These are phyloP conservation scores for Atherinomorus stipes DNA, from an alignment of 2,113 vertebrate species.

Conservation along the genomic window DNA sequence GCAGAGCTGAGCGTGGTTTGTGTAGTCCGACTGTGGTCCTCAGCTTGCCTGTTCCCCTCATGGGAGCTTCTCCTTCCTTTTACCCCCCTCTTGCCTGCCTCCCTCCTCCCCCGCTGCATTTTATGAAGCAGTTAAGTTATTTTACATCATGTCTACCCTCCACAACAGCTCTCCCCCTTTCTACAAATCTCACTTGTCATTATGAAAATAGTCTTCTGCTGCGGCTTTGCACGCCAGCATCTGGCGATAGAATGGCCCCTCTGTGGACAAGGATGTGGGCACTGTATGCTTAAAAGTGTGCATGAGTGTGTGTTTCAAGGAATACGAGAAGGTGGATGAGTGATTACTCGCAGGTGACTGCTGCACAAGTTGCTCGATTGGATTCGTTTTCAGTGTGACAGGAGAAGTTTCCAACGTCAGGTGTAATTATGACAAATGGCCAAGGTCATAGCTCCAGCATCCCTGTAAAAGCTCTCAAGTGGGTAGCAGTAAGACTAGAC, in stretches of 20 bases:
- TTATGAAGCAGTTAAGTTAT: slow-evolving; percentile 78
- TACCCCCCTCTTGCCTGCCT: background rate
- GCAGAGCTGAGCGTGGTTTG: slow-evolving; percentile 49
- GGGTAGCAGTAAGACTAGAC: background rate
- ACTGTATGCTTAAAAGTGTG: slow-evolving; percentile 9
- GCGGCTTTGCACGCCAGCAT: slow-evolving; percentile 68
- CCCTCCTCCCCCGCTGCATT: slow-evolving; percentile 36
- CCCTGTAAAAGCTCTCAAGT: slow-evolving; percentile 1
- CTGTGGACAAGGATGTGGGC: slow-evolving; percentile 48
- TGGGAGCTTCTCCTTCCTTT: slow-evolving; percentile 60
- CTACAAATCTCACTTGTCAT: slow-evolving; percentile 75
- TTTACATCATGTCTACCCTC: slow-evolving; percentile 77
- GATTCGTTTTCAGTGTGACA: slow-evolving; percentile 35
- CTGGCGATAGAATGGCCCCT: slow-evolving; percentile 66
- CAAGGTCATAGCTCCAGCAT: slow-evolving; percentile 34
- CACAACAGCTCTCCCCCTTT: slow-evolving; percentile 54
- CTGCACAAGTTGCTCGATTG: slow-evolving; percentile 25
- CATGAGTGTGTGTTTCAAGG: slow-evolving; percentile 38
- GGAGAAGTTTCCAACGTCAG: slow-evolving; percentile 48
- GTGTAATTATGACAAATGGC: slow-evolving; percentile 62
- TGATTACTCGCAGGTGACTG: slow-evolving; percentile 75
- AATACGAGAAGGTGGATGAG: slow-evolving; percentile 55
- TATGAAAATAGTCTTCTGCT: slow-evolving; percentile 69
- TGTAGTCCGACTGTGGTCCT: slow-evolving; percentile 60
- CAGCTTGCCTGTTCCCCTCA: slow-evolving; percentile 49